These are phyloP conservation scores for Conomelus anceps DNA, from an alignment of 2,888 invertebrate genomes.

Conservation along the genomic window DNA sequence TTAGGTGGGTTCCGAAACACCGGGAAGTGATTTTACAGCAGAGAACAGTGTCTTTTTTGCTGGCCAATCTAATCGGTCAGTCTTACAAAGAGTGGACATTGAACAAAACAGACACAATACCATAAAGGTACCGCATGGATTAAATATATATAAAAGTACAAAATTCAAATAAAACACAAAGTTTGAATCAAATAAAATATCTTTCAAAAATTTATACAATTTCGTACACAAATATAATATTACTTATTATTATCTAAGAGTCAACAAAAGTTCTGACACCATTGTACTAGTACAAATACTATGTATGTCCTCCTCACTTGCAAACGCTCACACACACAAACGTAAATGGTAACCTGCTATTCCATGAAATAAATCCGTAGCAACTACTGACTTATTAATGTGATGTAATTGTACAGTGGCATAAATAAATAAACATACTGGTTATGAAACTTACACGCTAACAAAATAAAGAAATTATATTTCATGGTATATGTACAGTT, in stretches of 20 bases:
- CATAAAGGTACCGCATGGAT: no score
- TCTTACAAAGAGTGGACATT: no score
- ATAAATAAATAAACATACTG: background rate
- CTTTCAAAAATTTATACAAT: conserved; percentile 21
- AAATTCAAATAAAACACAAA: background rate
- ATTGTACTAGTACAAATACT: background rate
- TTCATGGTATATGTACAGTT: background rate
- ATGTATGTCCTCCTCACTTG: background rate
- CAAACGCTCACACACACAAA: background rate
- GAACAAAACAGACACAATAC: no score
- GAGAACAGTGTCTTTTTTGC: no score
- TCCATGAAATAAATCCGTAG: background rate
- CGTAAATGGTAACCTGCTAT: background rate
- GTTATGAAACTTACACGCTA: background rate
- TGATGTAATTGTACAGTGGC: background rate
- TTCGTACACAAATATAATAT: conserved; percentile 9
- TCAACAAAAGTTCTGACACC: background rate
- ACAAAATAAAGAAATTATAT: background rate
- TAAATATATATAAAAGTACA: no score
- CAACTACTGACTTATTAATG: background rate
- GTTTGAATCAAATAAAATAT: conserved; percentile 23
- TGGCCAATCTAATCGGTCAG: no score
- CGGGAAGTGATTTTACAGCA: no score
- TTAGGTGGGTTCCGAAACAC: no score
- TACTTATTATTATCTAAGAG: background rate